Evolutionary conservation across 2,888 invertebrate species (phyloP).

Genomic region (Gnatocerus cornutus): DNA sequence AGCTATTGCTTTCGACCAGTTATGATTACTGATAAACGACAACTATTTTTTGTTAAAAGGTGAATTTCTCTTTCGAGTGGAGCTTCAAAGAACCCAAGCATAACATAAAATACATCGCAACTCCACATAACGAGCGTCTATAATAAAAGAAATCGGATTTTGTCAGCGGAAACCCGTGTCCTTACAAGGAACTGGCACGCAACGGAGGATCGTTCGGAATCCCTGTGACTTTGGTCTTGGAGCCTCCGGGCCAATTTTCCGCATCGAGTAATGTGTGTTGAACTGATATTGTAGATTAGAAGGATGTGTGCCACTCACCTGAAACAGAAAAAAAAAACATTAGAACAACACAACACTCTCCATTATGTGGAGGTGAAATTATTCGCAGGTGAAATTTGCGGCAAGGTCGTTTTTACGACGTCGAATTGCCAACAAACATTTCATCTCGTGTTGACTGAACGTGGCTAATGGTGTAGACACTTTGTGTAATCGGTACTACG

Average conservation of each 20-base stretch:
- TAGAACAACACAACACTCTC: conserved; percentile 11
- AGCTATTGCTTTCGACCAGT: no score
- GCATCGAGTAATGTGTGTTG: conserved; percentile 32
- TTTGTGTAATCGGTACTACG: conserved; percentile 45
- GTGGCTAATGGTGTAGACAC: conserved; percentile 55
- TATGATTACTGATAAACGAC: no score
- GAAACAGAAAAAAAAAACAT: conserved; percentile 24
- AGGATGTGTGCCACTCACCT: conserved; percentile 32
- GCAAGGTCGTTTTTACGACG: conserved; percentile 11
- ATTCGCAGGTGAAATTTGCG: background rate
- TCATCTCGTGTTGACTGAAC: conserved; percentile 56
- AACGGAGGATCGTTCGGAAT: conserved; percentile 17
- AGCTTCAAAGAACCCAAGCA: background rate
- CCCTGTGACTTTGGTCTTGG: conserved; percentile 11
- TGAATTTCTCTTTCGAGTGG: background rate
- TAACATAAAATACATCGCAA: conserved; percentile 8
- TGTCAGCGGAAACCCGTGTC: conserved; percentile 18
- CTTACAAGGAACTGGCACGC: conserved; percentile 27
- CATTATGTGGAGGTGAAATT: background rate
- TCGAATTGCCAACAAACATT: conserved; percentile 27
- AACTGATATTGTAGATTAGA: conserved; percentile 19
- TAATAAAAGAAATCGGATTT: conserved; percentile 25
- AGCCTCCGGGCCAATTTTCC: conserved; percentile 12
- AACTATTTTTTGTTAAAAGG: no score
- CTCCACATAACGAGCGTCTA: conserved; percentile 21